phyloP scores from a whole-genome alignment of 2,888 invertebrate species.

The Trachelus tabidus region DNA sequence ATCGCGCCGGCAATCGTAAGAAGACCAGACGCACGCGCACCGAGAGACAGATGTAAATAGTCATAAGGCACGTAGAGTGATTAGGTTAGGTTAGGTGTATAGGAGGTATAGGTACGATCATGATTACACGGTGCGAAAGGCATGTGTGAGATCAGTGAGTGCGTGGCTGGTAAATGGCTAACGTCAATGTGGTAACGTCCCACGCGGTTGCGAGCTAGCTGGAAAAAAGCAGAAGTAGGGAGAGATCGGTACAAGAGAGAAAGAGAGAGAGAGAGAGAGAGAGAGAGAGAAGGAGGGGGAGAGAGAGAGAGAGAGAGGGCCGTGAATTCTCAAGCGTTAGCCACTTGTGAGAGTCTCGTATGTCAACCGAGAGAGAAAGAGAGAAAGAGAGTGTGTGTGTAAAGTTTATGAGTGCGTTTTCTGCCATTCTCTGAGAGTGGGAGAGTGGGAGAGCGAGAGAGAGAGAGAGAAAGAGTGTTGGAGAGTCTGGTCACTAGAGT shows the following conservation, averaged over 20 bases:
- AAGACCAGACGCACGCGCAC: background rate
- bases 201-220: background rate
- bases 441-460: background rate
- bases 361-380: background rate
- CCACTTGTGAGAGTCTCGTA: background rate
- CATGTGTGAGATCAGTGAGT: conserved; percentile 6
- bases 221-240: conserved; percentile 1
- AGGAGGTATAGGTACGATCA: background rate
- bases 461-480: background rate
- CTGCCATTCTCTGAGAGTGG: background rate
- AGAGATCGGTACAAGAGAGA: conserved; percentile 1
- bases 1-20: background rate
- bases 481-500: conserved; percentile 6
- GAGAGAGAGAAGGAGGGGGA: background rate
- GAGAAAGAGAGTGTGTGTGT: background rate
- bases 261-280: background rate
- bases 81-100: background rate
- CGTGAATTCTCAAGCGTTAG: background rate
- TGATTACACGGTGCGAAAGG: conserved; percentile 9
- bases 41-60: background rate
- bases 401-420: background rate
- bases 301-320: background rate
- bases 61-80: background rate
- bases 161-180: background rate
- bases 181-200: background rate